Conservation (phyloP, 2,113 vertebrate species). For the Sphaerodactylus townsendi region DNA sequence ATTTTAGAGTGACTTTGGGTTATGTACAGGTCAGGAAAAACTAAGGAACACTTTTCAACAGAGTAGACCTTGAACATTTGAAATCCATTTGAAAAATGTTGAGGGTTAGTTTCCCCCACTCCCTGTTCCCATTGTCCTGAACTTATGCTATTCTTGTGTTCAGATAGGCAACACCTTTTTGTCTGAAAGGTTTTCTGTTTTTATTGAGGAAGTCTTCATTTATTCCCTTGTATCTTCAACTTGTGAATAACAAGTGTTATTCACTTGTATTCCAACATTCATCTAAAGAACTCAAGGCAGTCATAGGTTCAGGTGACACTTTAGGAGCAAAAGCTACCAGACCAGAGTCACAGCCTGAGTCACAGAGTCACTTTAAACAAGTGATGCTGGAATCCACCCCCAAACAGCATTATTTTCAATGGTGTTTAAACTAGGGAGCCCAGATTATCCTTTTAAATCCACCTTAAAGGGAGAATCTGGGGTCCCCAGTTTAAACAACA, state of each 20-base stretch:
- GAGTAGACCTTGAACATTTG: accelerated
- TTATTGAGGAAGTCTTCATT: not conserved
- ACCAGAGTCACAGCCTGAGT: too few relatives aligned
- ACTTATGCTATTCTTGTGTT: not conserved
- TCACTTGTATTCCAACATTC: not conserved
- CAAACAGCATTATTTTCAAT: too few relatives aligned
- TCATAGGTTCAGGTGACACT: too few relatives aligned
- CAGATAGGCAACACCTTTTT: not conserved
- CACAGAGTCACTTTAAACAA: too few relatives aligned
- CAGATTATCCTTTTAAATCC: too few relatives aligned
- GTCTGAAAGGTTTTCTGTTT: not conserved
- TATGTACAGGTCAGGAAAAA: conserved; percentile 19
- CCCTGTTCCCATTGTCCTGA: not conserved
- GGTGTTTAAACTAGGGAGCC: too few relatives aligned
- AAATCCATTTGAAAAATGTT: accelerated
- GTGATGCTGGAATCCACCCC: too few relatives aligned
- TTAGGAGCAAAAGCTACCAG: too few relatives aligned
- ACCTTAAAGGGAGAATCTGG: too few relatives aligned
- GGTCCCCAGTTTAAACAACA: too few relatives aligned
- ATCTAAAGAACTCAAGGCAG: not conserved
- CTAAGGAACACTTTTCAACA: not conserved
- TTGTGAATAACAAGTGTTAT: too few relatives aligned
- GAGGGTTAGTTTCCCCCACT: not conserved
- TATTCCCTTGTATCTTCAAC: not conserved
- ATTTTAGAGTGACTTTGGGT: conserved; percentile 38